Conservation (phyloP, 2,888 invertebrate species). For the Melanchra persicariae region DNA sequence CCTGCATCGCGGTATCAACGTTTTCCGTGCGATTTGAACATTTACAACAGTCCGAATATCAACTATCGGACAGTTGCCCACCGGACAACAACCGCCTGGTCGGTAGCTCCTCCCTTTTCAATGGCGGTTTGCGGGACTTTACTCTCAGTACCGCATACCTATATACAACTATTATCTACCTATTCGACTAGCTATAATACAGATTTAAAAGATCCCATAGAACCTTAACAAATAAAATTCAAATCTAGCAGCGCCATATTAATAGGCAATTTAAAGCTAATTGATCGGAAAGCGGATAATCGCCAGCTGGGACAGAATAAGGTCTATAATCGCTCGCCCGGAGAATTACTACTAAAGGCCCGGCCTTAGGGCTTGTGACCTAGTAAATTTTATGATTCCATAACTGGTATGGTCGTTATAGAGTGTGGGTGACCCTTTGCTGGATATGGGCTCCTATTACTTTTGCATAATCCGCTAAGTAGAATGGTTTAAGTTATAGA, state of each 20-base stretch:
- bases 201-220: not conserved
- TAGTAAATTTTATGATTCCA: slow-evolving; percentile 43
- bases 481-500: slow-evolving; percentile 25
- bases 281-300: slow-evolving; percentile 58
- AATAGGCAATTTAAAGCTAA: slow-evolving; percentile 52
- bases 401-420: slow-evolving; percentile 23
- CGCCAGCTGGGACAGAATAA: slow-evolving; percentile 54
- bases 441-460: slow-evolving; percentile 21
- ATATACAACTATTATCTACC: not conserved
- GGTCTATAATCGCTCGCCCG: slow-evolving; percentile 50
- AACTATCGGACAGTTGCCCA: no score
- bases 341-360: slow-evolving; percentile 52
- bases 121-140: no score
- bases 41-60: no score
- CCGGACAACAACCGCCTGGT: no score
- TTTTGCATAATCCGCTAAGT: slow-evolving; percentile 43
- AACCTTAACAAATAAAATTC: slow-evolving; percentile 40
- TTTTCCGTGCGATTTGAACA: no score
- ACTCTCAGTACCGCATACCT: no score
- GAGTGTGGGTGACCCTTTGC: slow-evolving; percentile 28
- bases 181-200: not conserved
- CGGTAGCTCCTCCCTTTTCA: no score
- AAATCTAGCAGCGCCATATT: slow-evolving; percentile 35
- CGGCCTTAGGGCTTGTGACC: slow-evolving; percentile 37
- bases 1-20: no score